These are phyloP conservation scores for Phoronis australis DNA, from an alignment of 2,888 invertebrate genomes.

Conservation along the genomic window DNA sequence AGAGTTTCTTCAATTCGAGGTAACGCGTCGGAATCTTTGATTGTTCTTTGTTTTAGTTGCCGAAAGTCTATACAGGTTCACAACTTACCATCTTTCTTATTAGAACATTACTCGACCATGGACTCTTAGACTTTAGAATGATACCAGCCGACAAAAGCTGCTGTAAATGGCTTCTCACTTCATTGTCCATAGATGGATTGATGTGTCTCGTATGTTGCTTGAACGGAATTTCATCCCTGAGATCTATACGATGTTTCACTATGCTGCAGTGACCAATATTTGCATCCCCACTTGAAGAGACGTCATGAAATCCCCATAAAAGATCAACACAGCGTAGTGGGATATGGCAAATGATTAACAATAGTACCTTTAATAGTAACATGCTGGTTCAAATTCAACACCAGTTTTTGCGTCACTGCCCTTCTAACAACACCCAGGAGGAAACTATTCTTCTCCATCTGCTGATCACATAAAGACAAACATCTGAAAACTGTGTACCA, in stretches of 20 bases:
- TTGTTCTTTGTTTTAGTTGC: conserved; percentile 12
- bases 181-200: conserved; percentile 17
- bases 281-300: conserved; percentile 6
- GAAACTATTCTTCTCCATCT: too few species aligned
- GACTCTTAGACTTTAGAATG: conserved; percentile 14
- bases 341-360: too few species aligned
- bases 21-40: conserved; percentile 17
- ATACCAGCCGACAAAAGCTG: conserved; percentile 15
- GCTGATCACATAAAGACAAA: too few species aligned
- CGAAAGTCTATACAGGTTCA: conserved; percentile 16
- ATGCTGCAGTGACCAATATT: conserved; percentile 9
- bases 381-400: too few species aligned
- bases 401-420: too few species aligned
- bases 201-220: conserved; percentile 14
- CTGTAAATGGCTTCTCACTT: conserved; percentile 16
- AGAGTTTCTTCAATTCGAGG: conserved; percentile 19
- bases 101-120: conserved; percentile 15
- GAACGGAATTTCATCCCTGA: conserved; percentile 13
- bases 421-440: too few species aligned
- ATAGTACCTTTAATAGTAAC: too few species aligned
- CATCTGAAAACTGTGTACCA: too few species aligned
- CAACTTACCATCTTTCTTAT: conserved; percentile 10
- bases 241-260: conserved; percentile 11
- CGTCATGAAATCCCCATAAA: not conserved
- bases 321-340: too few species aligned